Evolutionary conservation across 2,888 invertebrate genomes (phyloP).

Genomic region (Candidula unifasciata): DNA sequence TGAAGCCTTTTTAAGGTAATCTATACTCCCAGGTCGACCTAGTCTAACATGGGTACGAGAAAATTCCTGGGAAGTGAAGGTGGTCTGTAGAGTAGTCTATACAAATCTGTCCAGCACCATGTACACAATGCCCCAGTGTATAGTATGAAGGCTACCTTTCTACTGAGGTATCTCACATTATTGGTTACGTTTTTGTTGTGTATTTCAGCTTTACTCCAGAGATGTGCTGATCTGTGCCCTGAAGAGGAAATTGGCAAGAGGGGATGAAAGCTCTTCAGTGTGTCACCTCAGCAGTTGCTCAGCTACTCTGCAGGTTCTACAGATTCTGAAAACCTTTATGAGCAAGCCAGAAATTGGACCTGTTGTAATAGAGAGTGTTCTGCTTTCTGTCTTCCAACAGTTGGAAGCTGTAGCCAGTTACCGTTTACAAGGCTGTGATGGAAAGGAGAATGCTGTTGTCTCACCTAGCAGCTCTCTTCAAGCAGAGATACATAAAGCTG

Average conservation of each 20-base stretch:
- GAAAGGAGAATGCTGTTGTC: not conserved
- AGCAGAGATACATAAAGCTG: conserved; percentile 87
- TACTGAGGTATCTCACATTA: not conserved
- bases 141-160: no score
- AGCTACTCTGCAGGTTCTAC: conserved; percentile 78
- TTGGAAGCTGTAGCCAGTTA: conserved; percentile 64
- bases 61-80: no score
- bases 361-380: conserved; percentile 75
- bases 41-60: no score
- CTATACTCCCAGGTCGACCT: no score
- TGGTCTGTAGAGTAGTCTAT: no score
- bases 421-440: not conserved
- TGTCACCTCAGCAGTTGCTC: conserved; percentile 51
- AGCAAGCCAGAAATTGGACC: conserved; percentile 91
- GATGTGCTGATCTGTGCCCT: conserved; percentile 80
- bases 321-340: conserved; percentile 88
- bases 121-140: not conserved
- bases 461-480: conserved; percentile 14
- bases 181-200: not conserved
- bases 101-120: no score
- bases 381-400: conserved; percentile 83
- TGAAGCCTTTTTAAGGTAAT: no score
- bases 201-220: conserved; percentile 81
- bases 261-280: conserved; percentile 43
- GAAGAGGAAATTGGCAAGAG: conserved; percentile 61